A percentile compares a stretch with the other conserved stretches of the same genome.
Evolutionary conservation across 2,113 vertebrate species (phyloP).

Genomic region (Bufo gargarizans): DNA sequence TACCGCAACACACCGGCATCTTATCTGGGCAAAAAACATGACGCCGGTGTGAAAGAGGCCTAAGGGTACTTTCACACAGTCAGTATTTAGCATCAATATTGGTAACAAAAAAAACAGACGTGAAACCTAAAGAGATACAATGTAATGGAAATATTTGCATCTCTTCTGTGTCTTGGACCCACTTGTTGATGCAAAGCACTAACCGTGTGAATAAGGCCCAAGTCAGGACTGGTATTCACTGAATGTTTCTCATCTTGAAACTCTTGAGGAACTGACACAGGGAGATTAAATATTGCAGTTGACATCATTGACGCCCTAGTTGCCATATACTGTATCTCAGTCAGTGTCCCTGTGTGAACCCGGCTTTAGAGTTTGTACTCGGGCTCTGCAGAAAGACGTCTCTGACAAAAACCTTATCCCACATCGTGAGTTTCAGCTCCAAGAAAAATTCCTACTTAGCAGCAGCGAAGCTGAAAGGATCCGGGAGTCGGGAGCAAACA

Average conservation of each 20-base stretch:
- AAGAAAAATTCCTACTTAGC: not conserved
- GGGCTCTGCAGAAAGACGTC: not conserved
- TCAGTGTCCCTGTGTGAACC: not conserved
- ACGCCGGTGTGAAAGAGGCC: no score
- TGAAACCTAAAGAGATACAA: no score
- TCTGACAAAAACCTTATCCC: not conserved
- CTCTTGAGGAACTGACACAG: not conserved
- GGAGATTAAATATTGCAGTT: not conserved
- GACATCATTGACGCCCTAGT: not conserved
- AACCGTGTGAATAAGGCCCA: not conserved
- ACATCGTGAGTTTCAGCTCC: not conserved
- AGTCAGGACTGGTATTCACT: not conserved
- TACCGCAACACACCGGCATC: no score
- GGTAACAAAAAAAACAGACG: no score
- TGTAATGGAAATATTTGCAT: no score
- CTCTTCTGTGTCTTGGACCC: no score
- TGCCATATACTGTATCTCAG: not conserved
- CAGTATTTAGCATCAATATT: no score
- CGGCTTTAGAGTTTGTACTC: not conserved
- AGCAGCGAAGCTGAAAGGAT: not conserved
- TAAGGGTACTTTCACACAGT: no score
- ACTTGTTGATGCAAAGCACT: no score
- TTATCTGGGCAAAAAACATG: no score
- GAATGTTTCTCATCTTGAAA: not conserved
- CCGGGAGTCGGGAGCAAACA: not conserved